Percentiles rank a stretch among this genome's conserved stretches.
Conservation (phyloP, 2,888 invertebrate species). For the Ypsolopha scabrella region DNA sequence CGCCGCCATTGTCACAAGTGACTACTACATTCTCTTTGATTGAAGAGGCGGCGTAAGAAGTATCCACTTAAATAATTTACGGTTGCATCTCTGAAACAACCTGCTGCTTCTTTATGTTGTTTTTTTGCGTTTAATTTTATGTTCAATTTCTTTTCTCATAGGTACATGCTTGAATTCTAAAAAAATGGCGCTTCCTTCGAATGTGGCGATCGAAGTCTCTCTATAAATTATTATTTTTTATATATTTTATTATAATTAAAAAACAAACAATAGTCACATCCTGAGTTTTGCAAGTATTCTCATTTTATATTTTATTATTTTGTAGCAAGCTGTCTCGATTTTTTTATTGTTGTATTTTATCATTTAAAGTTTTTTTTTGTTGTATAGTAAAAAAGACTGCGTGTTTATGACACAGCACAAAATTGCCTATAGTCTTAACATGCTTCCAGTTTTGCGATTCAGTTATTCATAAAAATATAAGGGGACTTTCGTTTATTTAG, state of each 20-base stretch:
- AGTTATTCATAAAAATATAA: no score
- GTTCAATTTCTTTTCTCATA: conserved; percentile 25
- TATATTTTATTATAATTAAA: conserved; percentile 13
- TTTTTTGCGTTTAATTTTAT: conserved; percentile 12
- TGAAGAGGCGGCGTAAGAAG: no score
- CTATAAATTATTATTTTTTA: conserved; percentile 18
- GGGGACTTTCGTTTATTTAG: no score
- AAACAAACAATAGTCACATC: conserved; percentile 50
- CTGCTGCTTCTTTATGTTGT: background rate
- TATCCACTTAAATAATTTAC: no score
- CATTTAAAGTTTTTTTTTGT: conserved; percentile 5
- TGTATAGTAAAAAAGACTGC: conserved; percentile 2
- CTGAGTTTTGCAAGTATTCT: conserved; percentile 18
- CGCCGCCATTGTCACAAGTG: no score
- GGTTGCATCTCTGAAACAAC: no score
- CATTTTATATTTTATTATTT: conserved; percentile 11
- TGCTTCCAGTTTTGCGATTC: no score
- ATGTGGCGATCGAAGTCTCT: conserved; percentile 11
- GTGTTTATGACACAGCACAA: no score
- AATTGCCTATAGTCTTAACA: no score
- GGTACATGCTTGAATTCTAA: conserved; percentile 66
- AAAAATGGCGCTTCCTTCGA: background rate
- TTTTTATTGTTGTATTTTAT: conserved; percentile 9
- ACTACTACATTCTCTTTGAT: no score
- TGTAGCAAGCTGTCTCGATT: conserved; percentile 4